Evolutionary conservation across 2,888 invertebrate species (phyloP), one percentile per base, ranked within the genome.

Genomic region (Protula sp.): DNA sequence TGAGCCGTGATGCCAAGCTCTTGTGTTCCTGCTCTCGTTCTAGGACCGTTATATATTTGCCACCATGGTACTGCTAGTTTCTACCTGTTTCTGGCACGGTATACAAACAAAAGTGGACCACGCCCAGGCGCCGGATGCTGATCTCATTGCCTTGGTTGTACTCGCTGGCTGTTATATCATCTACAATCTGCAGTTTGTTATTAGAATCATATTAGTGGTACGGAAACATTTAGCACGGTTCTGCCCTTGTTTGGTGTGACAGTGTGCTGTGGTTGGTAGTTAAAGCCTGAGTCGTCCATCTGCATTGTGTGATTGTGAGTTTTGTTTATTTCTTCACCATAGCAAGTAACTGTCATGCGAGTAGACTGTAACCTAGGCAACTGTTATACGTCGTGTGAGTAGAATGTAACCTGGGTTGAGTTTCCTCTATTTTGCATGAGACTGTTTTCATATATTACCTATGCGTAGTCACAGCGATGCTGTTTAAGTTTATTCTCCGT

Each of bases 51-150:
- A 79, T 66, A 65, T 79, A 48, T 63, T 79, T 52, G 72, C 74
- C 19, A 75, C 78, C 54, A 75, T 79, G 75, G 69, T 78, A 30
- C 74, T 77, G 72, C 63, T 78, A 60, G 73, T 75, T 1, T 68
- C 71, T 1, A 73, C 78, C 22, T 79, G 78, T 62, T 68, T 75
- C 29, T 79, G 78, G 78, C 79, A 79, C 62, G 77, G 74, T n/a
- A 65, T 77, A 5, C 74, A 76, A 9, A 74, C 75, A 5, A 26
- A 19, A 22, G 50, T n/a, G 50, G 50, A 50, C 24, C 5, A 50
- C 9, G 14, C 5, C 5, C 45, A n/a, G 9, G 9, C 9, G 45
- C 45, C 9, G 9, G 9, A 50, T 24, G 50, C 50, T 5, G 50
- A 50, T 50, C 19, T 50, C 19, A 50, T 50, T 5, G 50, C 50